Evolutionary conservation across 2,797 vertebrate genomes (phyloP), one percentile per base, ranked within the genome.

Genomic region (Etheostoma perlongum): DNA sequence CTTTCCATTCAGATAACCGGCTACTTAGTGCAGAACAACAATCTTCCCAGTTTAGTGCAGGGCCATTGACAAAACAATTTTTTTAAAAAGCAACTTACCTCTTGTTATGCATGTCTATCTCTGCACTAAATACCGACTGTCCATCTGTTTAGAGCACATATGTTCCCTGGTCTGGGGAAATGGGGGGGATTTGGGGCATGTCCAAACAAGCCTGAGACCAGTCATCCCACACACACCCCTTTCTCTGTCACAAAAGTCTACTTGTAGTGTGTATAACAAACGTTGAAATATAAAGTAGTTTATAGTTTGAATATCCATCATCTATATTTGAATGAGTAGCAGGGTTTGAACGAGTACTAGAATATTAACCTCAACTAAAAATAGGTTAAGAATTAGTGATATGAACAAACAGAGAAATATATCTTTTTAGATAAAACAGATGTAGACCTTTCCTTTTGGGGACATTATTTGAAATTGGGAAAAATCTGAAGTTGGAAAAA

Each of bases 141-240:
- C 62, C 61, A 12, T 61, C 42, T 1, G 46, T 52, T 33, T 2
- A 10, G 16, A 44, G n/a, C 2, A 2, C 74, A 60, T 14, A 44
- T 36, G 58, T 21, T n/a, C 9, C 1, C 52, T 44, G 44, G 21
- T 59, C 30, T 55, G 27, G 14, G 54, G 55, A 13, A 53, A 30
- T 30, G 14, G 44, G 36, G 36, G 75, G 4, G 55, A 48, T 23
- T n/a, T 51, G 36, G 72, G 82, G n/a, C 88, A 88, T 87, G 89
- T 76, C 88, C 78, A 16, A 76, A 63, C 86, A 83, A 80, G 75
- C 14, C 79, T 46, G 4, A 15, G 10, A 53, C 67, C 51, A 6
- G 6, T 36, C n/a, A 5, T 14, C 66, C 33, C 59, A 5, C 46
- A 30, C 40, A 30, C 36, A 18, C 4, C 36, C 13, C 2, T 9